Evolutionary conservation across 2,113 vertebrate species (phyloP).

Genomic region (Garra rufa): DNA sequence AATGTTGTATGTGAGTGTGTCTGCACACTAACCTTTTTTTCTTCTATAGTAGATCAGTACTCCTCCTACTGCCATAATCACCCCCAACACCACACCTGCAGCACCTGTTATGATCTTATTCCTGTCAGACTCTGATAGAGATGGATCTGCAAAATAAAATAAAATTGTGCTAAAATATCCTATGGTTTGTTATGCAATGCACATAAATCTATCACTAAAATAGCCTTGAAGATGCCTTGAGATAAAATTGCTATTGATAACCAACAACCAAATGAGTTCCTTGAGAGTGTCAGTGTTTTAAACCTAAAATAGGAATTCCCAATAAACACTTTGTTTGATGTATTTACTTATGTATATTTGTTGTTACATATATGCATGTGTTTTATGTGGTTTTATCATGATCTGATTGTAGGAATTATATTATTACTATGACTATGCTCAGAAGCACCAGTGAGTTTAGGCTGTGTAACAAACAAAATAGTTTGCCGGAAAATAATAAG

Average conservation of each 20-base stretch:
- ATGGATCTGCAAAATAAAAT: conserved; percentile 31
- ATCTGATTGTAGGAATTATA: too few relatives aligned
- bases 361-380: too few relatives aligned
- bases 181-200: not conserved
- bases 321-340: too few relatives aligned
- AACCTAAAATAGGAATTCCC: too few relatives aligned
- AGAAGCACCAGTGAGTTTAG: too few relatives aligned
- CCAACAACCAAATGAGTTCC: not conserved
- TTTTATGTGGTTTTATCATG: too few relatives aligned
- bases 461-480: not conserved
- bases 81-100: conserved; percentile 48
- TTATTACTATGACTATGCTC: too few relatives aligned
- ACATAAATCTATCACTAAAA: not conserved
- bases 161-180: not conserved
- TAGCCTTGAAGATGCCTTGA: too few relatives aligned
- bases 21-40: conserved; percentile 35
- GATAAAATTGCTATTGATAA: too few relatives aligned
- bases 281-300: too few relatives aligned
- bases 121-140: conserved; percentile 36
- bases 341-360: too few relatives aligned
- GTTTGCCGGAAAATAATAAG: not conserved
- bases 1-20: not conserved
- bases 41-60: conserved; percentile 48
- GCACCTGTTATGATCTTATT: conserved; percentile 26
- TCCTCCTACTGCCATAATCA: conserved; percentile 40